These are phyloP conservation scores for Drosophila bocqueti DNA, from an alignment of 1,140 invertebrate genomes.

Conservation along the genomic window DNA sequence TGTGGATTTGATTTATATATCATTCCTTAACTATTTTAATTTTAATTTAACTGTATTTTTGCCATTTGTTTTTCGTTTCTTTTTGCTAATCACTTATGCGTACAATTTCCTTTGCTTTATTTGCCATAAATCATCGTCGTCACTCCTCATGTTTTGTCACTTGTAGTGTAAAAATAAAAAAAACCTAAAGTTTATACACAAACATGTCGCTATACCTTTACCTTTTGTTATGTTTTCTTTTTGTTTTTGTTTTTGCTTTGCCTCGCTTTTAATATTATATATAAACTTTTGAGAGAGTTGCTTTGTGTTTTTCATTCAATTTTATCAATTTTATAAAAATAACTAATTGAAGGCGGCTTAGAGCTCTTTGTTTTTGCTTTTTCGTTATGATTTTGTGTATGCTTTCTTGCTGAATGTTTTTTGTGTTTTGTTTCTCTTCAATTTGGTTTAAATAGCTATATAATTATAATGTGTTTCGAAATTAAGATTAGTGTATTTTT, in stretches of 20 bases:
- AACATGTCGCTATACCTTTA: conserved; percentile 50
- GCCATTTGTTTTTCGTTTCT: conserved; percentile 8
- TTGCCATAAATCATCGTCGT: conserved; percentile 43
- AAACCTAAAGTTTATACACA: conserved; percentile 62
- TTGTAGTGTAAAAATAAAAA: conserved; percentile 76
- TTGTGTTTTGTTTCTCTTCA: conserved; percentile 41
- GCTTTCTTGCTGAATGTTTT: conserved; percentile 40
- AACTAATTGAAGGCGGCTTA: conserved; percentile 82
- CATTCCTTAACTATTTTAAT: conserved; percentile 68
- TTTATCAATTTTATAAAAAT: conserved; percentile 80
- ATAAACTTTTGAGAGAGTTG: conserved; percentile 74
- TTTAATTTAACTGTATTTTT: conserved; percentile 33
- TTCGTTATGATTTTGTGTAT: conserved; percentile 41
- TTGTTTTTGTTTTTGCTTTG: conserved; percentile 8
- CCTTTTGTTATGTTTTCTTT: conserved; percentile 8
- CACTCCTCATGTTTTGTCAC: conserved; percentile 54
- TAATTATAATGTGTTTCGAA: conserved; percentile 34
- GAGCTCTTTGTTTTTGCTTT: conserved; percentile 80
- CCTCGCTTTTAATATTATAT: conserved; percentile 49
- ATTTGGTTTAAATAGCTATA: conserved; percentile 78
- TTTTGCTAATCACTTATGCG: conserved; percentile 47
- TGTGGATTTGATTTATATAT: conserved; percentile 2
- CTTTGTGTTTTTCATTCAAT: conserved; percentile 48
- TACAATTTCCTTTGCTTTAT: conserved; percentile 46
- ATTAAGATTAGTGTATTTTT: conserved; percentile 74